These are phyloP conservation scores for Sternarchorhynchus goeldii DNA, from an alignment of 2,797 vertebrate genomes.

Conservation along the genomic window DNA sequence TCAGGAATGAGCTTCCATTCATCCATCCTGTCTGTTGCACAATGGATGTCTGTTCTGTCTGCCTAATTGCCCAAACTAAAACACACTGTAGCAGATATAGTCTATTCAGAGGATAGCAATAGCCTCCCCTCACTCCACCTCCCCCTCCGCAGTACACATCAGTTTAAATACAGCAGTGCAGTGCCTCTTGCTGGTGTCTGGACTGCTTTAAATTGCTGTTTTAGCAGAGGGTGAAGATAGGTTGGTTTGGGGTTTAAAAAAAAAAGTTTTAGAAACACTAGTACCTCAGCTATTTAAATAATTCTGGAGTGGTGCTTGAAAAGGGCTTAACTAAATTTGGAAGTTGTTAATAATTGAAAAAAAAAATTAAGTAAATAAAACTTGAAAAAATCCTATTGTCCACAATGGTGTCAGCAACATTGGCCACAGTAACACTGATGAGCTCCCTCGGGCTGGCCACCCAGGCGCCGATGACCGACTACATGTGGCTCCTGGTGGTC, in stretches of 20 bases:
- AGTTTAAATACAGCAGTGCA: slow-evolving; percentile 64
- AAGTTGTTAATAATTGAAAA: slow-evolving; percentile 37
- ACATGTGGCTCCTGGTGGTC: slow-evolving; percentile 88
- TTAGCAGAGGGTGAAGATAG: slow-evolving; percentile 60
- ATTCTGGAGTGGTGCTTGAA: slow-evolving; percentile 67
- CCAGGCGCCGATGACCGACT: slow-evolving; percentile 54
- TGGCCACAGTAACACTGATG: slow-evolving; percentile 61
- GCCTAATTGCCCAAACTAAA: slow-evolving; percentile 73
- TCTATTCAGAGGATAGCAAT: slow-evolving; percentile 83
- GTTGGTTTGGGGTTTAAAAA: slow-evolving; percentile 60
- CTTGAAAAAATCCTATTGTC: slow-evolving; percentile 58
- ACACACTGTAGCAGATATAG: slow-evolving; percentile 71
- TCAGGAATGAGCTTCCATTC: slow-evolving; percentile 80
- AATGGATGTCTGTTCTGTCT: slow-evolving; percentile 78
- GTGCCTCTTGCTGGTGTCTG: slow-evolving; percentile 51
- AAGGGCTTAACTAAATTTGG: slow-evolving; percentile 57
- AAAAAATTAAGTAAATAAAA: slow-evolving; percentile 67
- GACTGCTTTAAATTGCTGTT: slow-evolving; percentile 67
- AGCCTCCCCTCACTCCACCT: slow-evolving; percentile 70
- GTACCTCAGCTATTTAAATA: slow-evolving; percentile 79
- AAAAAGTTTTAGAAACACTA: slow-evolving; percentile 70
- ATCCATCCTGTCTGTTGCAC: slow-evolving; percentile 72
- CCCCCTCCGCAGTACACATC: slow-evolving; percentile 67
- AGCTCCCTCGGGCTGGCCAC: slow-evolving; percentile 34
- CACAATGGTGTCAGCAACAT: slow-evolving; percentile 74